Evolutionary conservation across 2,797 vertebrate species (phyloP).

Genomic region (Myiotriccus ornatus): DNA sequence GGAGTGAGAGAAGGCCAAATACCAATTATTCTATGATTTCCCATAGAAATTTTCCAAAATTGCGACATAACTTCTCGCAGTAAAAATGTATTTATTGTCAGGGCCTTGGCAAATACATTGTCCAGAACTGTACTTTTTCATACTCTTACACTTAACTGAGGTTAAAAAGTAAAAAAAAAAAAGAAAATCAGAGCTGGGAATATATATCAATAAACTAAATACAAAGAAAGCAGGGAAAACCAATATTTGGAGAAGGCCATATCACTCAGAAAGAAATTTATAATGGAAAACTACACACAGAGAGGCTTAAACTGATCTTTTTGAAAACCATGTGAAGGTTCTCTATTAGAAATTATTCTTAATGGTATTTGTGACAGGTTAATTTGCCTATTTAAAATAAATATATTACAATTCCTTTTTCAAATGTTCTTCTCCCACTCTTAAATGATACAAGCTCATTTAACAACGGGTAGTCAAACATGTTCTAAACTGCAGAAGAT

Average conservation of each 20-base stretch:
- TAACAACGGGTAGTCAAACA: conserved; percentile 69
- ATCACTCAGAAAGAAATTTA: neutral
- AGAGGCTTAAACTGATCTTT: neutral
- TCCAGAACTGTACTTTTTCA: neutral
- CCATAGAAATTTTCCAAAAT: neutral
- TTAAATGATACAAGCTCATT: conserved; percentile 54
- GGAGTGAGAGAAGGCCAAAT: neutral
- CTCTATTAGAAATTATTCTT: conserved; percentile 29
- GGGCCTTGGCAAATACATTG: neutral
- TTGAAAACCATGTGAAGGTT: neutral
- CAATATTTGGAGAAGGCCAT: neutral
- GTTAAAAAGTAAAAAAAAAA: neutral
- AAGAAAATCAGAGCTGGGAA: neutral
- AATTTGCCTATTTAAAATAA: conserved; percentile 54
- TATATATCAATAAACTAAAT: neutral
- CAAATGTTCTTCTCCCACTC: conserved; percentile 52
- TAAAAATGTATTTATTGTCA: neutral
- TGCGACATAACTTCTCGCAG: neutral
- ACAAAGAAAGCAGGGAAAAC: neutral
- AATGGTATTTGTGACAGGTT: conserved; percentile 17
- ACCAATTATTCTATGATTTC: neutral
- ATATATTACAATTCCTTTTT: conserved; percentile 38
- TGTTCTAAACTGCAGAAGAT: conserved; percentile 59
- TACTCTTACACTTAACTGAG: neutral
- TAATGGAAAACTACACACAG: neutral